A percentile compares a stretch with the other conserved stretches of the same genome.
Evolutionary conservation across 2,113 vertebrate species (phyloP).

Genomic region (Ibidorhyncha struthersii): DNA sequence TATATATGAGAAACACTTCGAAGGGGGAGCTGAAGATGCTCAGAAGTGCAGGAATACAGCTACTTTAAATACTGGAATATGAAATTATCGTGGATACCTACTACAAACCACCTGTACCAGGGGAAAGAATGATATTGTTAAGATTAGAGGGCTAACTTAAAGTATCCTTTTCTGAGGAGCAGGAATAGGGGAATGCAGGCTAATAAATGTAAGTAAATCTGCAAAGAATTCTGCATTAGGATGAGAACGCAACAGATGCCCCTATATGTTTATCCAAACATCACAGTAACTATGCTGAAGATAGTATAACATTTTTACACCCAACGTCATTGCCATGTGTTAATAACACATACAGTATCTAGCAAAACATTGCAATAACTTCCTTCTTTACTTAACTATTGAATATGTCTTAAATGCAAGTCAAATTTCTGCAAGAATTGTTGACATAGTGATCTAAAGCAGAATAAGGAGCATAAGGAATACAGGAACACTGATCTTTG

Average conservation of each 20-base stretch:
- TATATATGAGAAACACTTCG: slow-evolving; percentile 26
- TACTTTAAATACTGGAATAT: neutral
- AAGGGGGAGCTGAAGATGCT: neutral
- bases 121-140: neutral
- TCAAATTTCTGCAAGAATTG: neutral
- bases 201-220: neutral
- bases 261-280: neutral
- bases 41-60: neutral
- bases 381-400: neutral
- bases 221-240: neutral
- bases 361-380: neutral
- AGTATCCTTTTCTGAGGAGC: neutral
- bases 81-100: neutral
- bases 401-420: neutral
- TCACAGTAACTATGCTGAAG: neutral
- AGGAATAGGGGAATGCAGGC: neutral
- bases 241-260: neutral
- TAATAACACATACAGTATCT: neutral
- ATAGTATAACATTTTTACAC: neutral
- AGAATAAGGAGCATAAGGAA: neutral
- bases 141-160: neutral
- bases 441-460: neutral
- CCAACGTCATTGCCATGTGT: neutral
- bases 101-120: neutral
- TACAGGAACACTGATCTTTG: neutral